Evolutionary conservation across 37 sponge, comb jelly and placozoan species (phyloP), one percentile per base, ranked within the genome.

Genomic region (Agelas oroides): DNA sequence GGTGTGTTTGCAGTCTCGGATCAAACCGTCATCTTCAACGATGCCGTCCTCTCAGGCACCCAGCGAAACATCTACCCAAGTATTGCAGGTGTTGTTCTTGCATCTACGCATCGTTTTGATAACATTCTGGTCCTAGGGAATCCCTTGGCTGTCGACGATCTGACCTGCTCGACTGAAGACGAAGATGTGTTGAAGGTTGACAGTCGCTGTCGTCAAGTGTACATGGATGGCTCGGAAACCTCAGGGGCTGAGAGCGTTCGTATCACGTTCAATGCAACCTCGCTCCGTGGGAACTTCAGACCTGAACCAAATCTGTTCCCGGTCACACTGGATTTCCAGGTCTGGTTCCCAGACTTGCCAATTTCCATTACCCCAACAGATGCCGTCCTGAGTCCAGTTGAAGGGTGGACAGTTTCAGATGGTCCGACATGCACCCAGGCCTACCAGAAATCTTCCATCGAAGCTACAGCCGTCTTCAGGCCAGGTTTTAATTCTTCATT

Each of bases 321-420:
- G 14, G 70, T 82, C 33, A 12, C 23, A 28, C 56, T 89, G 31
- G 46, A 64, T 19, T 79, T 83, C 59, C 76, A 76, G 31, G 90
- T 93, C 17, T 93, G 82, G 86, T 85, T 64, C 40, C 93, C 93
- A 53, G 68, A 76, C 0, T 36, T 82, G 13, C 82, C 90, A 17
- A 56, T 93, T 19, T 61, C 53, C 20, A 16, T 89, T 0, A 53
- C 8, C 60, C n/a, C 40, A 19, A 60, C 27, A 5, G 93, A 93
- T 59, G 17, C 41, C 1, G 53, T 54, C n/a, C 59, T 93, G 63
- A 93, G 78, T 77, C 32, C 73, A 14, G 65, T 92, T 18, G 60
- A 56, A 40, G 78, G 77, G 11, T 78, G 65, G 75, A 58, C 20
- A 2, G 36, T 63, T 0, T 52, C 27, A 28, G 58, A 65, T 19